A percentile compares a stretch with the other conserved stretches of the same genome.
Evolutionary conservation across 2,888 invertebrate species (phyloP).

Genomic region (Himalopsyche japonica): DNA sequence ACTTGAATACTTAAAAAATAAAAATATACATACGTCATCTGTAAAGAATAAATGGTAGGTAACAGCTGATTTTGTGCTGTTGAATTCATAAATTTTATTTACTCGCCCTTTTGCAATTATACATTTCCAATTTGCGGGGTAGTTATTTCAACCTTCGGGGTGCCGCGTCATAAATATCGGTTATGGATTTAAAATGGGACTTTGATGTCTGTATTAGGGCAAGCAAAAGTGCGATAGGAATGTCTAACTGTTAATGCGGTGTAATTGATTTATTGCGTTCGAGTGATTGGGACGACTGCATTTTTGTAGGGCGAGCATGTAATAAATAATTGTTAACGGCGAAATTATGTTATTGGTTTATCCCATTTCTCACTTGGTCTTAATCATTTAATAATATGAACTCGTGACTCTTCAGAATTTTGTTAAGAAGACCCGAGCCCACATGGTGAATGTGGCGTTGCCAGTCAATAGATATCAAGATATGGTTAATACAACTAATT

Average conservation of each 20-base stretch:
- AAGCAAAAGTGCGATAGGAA: conserved; percentile 32
- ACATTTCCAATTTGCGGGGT: conserved; percentile 4
- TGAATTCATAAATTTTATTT: too few relatives aligned
- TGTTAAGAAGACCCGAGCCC: neutral
- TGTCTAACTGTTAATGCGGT: conserved; percentile 30
- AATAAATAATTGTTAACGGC: conserved; percentile 37
- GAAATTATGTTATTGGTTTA: neutral
- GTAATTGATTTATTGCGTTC: conserved; percentile 37
- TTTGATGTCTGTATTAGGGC: conserved; percentile 34
- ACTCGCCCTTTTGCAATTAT: too few relatives aligned
- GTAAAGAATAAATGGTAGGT: too few relatives aligned
- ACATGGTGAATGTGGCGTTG: neutral
- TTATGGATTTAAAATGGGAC: conserved; percentile 39
- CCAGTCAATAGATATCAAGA: neutral
- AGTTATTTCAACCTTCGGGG: neutral
- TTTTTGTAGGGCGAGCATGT: conserved; percentile 11
- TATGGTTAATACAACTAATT: neutral
- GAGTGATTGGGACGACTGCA: conserved; percentile 11
- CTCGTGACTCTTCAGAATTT: neutral
- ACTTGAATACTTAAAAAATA: too few relatives aligned
- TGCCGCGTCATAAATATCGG: conserved; percentile 27
- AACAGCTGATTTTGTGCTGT: too few relatives aligned
- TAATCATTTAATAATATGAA: neutral
- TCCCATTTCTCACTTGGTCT: neutral
- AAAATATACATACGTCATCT: too few relatives aligned